Percentiles rank a stretch among this genome's conserved stretches.
Evolutionary conservation across 2,888 invertebrate species (phyloP).

Genomic region (Dorcus hopei): DNA sequence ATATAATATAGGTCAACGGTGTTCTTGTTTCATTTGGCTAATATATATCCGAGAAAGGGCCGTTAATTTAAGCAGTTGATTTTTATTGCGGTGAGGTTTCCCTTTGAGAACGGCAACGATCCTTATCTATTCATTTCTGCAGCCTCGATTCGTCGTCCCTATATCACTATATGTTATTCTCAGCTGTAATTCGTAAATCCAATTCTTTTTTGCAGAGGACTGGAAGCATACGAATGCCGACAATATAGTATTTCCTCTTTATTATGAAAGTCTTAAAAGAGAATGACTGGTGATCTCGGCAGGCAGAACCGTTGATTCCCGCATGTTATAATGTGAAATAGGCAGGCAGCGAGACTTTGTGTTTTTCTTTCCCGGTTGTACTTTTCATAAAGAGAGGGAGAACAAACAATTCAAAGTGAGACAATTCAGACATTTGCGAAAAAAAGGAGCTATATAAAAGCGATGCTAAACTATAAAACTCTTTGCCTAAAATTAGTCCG

Average conservation of each 20-base stretch:
- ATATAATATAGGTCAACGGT: too few species aligned
- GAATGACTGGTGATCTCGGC: slow-evolving; percentile 24
- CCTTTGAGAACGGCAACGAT: slow-evolving; percentile 21
- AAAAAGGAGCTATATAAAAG: slow-evolving; percentile 35
- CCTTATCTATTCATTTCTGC: slow-evolving; percentile 23
- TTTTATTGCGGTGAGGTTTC: slow-evolving; percentile 19
- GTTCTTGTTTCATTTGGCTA: too few species aligned
- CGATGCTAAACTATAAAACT: slow-evolving; percentile 46
- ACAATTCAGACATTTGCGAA: slow-evolving; percentile 43
- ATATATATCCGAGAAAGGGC: too few species aligned
- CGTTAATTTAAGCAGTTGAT: slow-evolving; percentile 13
- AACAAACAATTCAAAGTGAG: slow-evolving; percentile 39
- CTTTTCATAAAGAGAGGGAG: slow-evolving; percentile 20
- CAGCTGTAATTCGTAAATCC: slow-evolving; percentile 15
- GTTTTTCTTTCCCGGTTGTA: slow-evolving; percentile 13
- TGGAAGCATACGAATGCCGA: slow-evolving; percentile 20
- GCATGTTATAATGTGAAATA: slow-evolving; percentile 20
- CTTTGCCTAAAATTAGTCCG: slow-evolving; percentile 45
- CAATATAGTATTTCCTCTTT: slow-evolving; percentile 23
- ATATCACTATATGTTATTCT: slow-evolving; percentile 24
- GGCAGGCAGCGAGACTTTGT: slow-evolving; percentile 1
- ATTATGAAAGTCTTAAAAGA: slow-evolving; percentile 33
- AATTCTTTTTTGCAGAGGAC: slow-evolving; percentile 14
- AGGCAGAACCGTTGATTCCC: slow-evolving; percentile 8
- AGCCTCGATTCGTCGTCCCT: slow-evolving; percentile 20